These are phyloP conservation scores for Xiphydria camelus DNA, from an alignment of 2,888 invertebrate genomes.

Conservation along the genomic window DNA sequence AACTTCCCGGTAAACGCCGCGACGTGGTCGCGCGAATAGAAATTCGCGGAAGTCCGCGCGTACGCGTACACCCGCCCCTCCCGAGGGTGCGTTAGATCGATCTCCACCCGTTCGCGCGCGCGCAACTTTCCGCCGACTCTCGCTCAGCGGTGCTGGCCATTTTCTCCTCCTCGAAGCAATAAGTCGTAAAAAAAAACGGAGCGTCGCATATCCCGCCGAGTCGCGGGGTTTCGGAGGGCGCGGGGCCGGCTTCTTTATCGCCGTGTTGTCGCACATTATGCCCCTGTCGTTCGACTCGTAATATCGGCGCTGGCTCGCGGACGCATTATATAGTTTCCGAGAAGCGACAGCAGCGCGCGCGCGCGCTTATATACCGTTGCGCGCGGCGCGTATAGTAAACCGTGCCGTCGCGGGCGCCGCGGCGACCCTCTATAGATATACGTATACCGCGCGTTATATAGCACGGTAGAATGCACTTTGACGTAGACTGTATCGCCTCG, in stretches of 20 bases:
- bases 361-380: conserved; percentile 6
- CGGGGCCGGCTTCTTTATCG: neutral
- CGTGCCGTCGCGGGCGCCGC: neutral
- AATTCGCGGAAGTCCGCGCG: too few relatives aligned
- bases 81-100: too few relatives aligned
- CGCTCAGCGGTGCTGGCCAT: too few relatives aligned
- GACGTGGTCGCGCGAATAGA: too few relatives aligned
- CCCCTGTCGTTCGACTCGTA: neutral
- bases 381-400: neutral
- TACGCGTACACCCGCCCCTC: too few relatives aligned
- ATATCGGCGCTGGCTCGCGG: neutral
- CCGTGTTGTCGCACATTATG: neutral
- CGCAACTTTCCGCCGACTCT: too few relatives aligned
- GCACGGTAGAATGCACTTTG: conserved; percentile 47
- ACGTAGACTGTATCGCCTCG: conserved; percentile 44
- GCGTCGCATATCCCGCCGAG: too few relatives aligned
- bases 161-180: too few relatives aligned
- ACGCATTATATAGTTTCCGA: conserved; percentile 37
- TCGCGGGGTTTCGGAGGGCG: too few relatives aligned
- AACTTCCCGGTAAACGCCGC: too few relatives aligned
- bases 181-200: too few relatives aligned
- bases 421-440: neutral
- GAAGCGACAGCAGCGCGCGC: conserved; percentile 31
- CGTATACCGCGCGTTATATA: conserved; percentile 18
- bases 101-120: too few relatives aligned